Percentiles rank a stretch among this genome's conserved stretches.
Evolutionary conservation across 1,140 invertebrate genomes (phyloP).

Genomic region (Drosophila murphyi): DNA sequence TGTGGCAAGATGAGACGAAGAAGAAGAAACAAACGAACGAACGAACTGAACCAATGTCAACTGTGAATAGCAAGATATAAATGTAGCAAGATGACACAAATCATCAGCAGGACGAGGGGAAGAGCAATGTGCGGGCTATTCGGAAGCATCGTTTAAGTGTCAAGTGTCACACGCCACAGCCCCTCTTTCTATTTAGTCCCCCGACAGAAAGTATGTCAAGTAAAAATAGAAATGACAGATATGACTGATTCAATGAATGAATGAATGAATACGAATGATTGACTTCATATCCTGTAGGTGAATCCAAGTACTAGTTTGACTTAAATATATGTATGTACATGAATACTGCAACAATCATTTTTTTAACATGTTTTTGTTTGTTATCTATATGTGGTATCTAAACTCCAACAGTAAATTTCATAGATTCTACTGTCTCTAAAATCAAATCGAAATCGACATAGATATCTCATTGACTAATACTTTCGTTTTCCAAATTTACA

Average conservation of each 20-base stretch:
- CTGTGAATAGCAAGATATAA: conserved; percentile 35
- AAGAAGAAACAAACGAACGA: background rate
- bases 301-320: background rate
- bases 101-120: background rate
- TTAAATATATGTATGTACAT: too few species aligned
- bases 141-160: background rate
- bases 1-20: background rate
- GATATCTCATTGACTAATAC: background rate
- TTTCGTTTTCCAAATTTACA: background rate
- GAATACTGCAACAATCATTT: too few species aligned
- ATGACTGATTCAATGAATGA: background rate
- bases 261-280: too few species aligned
- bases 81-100: background rate
- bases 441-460: background rate
- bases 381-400: too few species aligned
- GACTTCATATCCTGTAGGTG: background rate
- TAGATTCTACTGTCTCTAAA: too few species aligned
- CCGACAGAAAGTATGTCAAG: conserved; percentile 58
- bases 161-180: conserved; percentile 7
- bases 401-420: too few species aligned
- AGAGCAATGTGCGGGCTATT: background rate
- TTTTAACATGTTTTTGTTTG: too few species aligned
- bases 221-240: conserved; percentile 42
- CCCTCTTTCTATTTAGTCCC: background rate
- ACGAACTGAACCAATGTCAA: conserved; percentile 58